A percentile compares a stretch with the other conserved stretches of the same genome.
phyloP scores from a whole-genome alignment of 2,797 vertebrate species.

The Fringilla coelebs region DNA sequence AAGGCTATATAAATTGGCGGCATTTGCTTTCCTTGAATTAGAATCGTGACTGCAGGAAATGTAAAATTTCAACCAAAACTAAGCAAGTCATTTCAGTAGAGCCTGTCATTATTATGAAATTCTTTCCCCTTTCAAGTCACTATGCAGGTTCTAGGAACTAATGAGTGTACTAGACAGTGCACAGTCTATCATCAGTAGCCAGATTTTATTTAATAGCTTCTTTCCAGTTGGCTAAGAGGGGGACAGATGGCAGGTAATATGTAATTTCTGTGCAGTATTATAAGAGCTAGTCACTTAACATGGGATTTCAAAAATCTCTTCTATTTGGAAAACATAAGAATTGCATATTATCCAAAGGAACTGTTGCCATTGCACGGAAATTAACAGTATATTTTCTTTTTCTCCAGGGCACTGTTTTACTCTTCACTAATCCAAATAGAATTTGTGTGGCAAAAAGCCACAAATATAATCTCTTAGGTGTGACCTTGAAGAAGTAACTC shows the following conservation, averaged over 20 bases:
- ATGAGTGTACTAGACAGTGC: not conserved
- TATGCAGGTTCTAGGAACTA: not conserved
- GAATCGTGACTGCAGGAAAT: not conserved
- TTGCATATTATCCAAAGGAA: not conserved
- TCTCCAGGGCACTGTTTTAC: not conserved
- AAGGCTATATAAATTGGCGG: not conserved
- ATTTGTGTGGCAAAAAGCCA: not conserved
- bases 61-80: not conserved
- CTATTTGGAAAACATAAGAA: not conserved
- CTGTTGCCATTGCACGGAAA: not conserved
- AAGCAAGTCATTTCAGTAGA: not conserved
- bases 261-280: not conserved
- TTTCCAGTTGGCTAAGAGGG: not conserved
- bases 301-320: not conserved
- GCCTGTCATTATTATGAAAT: not conserved
- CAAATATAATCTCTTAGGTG: not conserved
- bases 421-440: not conserved
- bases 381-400: not conserved
- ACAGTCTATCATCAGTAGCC: not conserved
- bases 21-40: not conserved
- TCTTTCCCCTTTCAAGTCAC: not conserved
- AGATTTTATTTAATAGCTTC: not conserved
- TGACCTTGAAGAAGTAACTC: conserved; percentile 23
- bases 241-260: not conserved
- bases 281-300: not conserved